A percentile compares a stretch with the other conserved stretches of the same genome.
phyloP scores from a whole-genome alignment of 2,888 invertebrate genomes.

The Lymantria monacha region DNA sequence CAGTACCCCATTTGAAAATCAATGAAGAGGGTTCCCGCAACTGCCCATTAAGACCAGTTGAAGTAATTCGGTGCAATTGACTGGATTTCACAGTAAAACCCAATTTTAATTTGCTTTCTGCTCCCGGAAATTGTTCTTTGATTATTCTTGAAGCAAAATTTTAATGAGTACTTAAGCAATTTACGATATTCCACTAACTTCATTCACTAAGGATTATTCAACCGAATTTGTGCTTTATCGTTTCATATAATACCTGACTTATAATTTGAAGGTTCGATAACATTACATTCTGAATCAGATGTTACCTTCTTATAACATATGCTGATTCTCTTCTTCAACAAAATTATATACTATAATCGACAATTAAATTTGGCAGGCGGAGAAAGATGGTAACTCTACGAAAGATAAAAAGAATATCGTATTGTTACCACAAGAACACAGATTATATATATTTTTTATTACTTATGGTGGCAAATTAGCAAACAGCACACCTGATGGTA shows the following conservation, averaged over 20 bases:
- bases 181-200: slow-evolving; percentile 1
- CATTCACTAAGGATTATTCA: not conserved
- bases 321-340: no score
- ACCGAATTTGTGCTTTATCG: not conserved
- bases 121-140: not conserved
- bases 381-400: no score
- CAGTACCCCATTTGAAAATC: slow-evolving; percentile 10
- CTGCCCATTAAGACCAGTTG: not conserved
- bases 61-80: not conserved
- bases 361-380: no score
- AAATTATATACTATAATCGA: no score
- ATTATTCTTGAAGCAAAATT: not conserved
- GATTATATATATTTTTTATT: no score
- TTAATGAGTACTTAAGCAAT: slow-evolving; percentile 2
- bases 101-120: slow-evolving; percentile 1
- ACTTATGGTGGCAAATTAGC: no score
- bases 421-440: no score
- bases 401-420: no score
- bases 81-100: not conserved
- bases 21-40: not conserved
- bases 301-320: no score
- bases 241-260: not conserved
- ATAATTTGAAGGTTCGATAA: no score
- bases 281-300: no score
- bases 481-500: no score